These are phyloP conservation scores for Cotesia glomerata DNA, from an alignment of 1,140 invertebrate species.

Conservation along the genomic window DNA sequence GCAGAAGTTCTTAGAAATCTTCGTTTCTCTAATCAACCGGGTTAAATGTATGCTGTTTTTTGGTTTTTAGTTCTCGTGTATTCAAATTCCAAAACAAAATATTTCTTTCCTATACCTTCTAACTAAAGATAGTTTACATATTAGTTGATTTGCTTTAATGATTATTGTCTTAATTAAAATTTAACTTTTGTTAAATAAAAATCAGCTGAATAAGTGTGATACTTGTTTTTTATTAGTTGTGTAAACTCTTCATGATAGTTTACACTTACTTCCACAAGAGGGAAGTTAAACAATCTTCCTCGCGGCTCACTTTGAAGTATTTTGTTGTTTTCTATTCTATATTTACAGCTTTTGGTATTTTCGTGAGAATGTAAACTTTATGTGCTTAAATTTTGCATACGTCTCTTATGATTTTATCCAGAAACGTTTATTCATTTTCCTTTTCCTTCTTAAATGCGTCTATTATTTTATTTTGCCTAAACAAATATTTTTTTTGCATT, in stretches of 20 bases:
- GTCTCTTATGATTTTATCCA: slow-evolving; percentile 17
- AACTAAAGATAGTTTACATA: too few species aligned
- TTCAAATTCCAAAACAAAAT: neutral
- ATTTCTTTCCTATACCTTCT: too few species aligned
- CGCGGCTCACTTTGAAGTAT: slow-evolving; percentile 45
- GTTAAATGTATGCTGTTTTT: slow-evolving; percentile 27
- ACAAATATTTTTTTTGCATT: too few species aligned
- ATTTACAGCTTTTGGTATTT: neutral
- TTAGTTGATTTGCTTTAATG: too few species aligned
- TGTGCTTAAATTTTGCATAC: slow-evolving; percentile 6
- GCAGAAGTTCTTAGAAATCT: slow-evolving; percentile 49
- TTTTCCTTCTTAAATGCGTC: neutral
- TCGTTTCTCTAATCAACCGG: slow-evolving; percentile 46
- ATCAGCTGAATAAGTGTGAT: neutral
- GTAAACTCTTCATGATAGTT: slow-evolving; percentile 16
- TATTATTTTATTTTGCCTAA: neutral
- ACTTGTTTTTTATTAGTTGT: neutral
- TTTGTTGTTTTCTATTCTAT: slow-evolving; percentile 21
- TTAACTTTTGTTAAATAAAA: neutral
- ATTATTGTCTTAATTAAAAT: too few species aligned
- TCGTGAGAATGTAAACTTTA: slow-evolving; percentile 23
- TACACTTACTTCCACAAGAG: slow-evolving; percentile 9
- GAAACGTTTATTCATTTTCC: neutral
- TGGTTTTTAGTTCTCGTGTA: neutral
- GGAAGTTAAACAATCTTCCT: slow-evolving; percentile 16